phyloP scores from a whole-genome alignment of 1,140 invertebrate genomes.

The Pygmarrhopalites habei region DNA sequence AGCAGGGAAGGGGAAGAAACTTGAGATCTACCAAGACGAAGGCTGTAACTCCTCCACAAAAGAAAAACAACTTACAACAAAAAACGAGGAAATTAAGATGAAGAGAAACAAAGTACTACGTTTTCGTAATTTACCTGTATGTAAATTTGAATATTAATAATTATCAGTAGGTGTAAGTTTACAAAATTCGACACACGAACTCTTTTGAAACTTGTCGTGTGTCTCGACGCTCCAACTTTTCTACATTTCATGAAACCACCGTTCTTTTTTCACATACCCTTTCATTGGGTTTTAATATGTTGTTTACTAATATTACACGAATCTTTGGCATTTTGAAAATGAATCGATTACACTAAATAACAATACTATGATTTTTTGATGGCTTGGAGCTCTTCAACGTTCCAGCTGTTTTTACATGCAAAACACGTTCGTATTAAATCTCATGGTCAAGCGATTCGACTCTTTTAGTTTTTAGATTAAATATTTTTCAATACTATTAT shows the following conservation, averaged over 20 bases:
- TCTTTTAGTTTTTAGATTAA: no score
- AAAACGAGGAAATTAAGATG: neutral
- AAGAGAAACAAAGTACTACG: neutral
- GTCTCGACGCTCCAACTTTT: neutral
- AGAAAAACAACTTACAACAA: constrained; percentile 6
- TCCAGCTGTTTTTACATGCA: no score
- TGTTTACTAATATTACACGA: no score
- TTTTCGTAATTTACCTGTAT: neutral
- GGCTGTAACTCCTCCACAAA: neutral
- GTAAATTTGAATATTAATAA: neutral
- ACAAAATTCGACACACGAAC: neutral
- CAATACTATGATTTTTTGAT: no score
- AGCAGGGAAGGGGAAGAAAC: neutral
- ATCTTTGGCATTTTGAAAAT: no score
- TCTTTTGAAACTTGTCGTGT: neutral
- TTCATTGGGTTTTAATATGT: neutral
- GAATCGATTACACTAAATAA: no score
- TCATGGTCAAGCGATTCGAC: no score
- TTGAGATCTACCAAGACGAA: constrained; percentile 3
- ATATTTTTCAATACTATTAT: no score
- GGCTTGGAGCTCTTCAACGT: no score
- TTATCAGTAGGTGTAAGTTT: neutral
- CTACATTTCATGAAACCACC: neutral
- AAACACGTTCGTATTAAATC: no score
- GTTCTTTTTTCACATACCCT: neutral